Percentiles rank a stretch among this genome's conserved stretches.
Conservation (phyloP, 2,113 vertebrate genomes). For the Periophthalmus modestus region DNA sequence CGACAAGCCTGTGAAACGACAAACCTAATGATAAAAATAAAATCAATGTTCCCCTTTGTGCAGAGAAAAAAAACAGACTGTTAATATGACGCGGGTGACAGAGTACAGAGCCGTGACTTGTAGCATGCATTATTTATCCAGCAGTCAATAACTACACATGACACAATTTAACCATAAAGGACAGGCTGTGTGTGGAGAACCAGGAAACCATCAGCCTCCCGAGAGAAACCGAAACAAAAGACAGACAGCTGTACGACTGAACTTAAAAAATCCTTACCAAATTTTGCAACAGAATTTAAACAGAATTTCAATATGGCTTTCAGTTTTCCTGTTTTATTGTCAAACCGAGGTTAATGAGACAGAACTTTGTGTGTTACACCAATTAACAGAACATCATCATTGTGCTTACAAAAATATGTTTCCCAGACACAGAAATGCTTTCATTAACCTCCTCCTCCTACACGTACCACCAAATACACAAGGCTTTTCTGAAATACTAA, state of each 20-base stretch:
- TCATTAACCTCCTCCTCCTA: conserved; percentile 10
- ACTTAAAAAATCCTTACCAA: background rate
- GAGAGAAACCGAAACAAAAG: background rate
- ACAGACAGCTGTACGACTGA: no score
- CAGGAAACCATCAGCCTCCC: no score
- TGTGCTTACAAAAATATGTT: conserved; percentile 3
- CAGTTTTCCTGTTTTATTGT: background rate
- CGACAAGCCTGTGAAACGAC: conserved; percentile 52
- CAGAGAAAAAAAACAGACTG: conserved; percentile 40
- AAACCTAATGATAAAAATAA: conserved; percentile 45
- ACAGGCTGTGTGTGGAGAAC: no score
- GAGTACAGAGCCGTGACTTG: conserved; percentile 57
- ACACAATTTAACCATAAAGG: background rate
- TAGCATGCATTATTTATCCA: conserved; percentile 64
- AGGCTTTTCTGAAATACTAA: background rate
- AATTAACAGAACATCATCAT: background rate
- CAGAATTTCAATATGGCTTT: background rate
- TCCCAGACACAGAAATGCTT: background rate
- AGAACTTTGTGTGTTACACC: background rate
- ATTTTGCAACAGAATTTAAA: background rate
- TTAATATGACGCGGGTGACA: conserved; percentile 50
- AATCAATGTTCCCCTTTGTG: conserved; percentile 50
- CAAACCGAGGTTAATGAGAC: background rate
- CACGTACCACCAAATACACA: background rate
- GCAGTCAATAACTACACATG: conserved; percentile 30